A percentile compares a stretch with the other conserved stretches of the same genome.
Conservation (phyloP, 2,113 vertebrate species). For the Plotosus lineatus region DNA sequence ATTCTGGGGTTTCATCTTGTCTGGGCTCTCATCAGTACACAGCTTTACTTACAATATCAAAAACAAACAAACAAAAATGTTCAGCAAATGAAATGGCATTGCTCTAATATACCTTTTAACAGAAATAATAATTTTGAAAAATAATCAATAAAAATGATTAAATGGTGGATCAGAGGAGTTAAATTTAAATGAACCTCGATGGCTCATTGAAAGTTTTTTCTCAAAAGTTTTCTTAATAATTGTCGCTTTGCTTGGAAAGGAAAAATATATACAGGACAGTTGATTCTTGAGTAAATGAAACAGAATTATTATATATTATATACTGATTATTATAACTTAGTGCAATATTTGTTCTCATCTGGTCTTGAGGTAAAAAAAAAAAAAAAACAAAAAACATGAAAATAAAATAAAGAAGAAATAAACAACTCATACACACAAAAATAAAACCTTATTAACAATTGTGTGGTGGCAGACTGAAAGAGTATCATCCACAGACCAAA, state of each 20-base stretch:
- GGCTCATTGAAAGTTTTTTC: not conserved
- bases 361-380: not conserved
- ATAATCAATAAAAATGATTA: not conserved
- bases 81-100: not conserved
- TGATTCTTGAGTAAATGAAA: too few relatives aligned
- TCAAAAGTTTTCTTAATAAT: not conserved
- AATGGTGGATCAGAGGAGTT: not conserved
- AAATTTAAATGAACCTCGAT: not conserved
- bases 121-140: not conserved
- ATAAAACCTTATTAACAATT: too few relatives aligned
- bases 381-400: not conserved
- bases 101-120: not conserved
- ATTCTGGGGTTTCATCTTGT: too few relatives aligned
- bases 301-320: not conserved
- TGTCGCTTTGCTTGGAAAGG: not conserved
- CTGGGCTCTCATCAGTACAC: not conserved
- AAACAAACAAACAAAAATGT: not conserved
- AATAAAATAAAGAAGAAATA: not conserved
- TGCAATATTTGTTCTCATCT: not conserved
- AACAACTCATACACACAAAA: too few relatives aligned
- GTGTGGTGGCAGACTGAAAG: too few relatives aligned
- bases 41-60: not conserved
- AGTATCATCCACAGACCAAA: too few relatives aligned
- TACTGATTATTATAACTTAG: not conserved
- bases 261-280: not conserved